phyloP scores from a whole-genome alignment of 1,140 invertebrate species.

The Frieseomelitta varia region DNA sequence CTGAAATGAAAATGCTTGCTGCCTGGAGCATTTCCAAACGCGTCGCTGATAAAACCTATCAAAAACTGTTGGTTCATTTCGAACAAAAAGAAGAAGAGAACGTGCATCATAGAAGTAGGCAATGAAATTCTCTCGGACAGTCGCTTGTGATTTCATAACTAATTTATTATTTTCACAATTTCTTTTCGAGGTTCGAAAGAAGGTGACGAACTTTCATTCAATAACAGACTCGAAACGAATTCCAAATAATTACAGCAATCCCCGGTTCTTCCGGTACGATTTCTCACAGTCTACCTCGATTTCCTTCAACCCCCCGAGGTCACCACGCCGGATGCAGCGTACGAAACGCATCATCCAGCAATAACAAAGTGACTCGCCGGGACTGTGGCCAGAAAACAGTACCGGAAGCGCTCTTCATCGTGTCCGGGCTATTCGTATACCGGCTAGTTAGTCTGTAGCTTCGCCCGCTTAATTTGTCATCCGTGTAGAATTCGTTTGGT shows the following conservation, averaged over 20 bases:
- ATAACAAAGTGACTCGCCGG: background rate
- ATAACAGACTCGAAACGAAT: too few relatives aligned
- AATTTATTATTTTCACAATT: too few relatives aligned
- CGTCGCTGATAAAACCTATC: background rate
- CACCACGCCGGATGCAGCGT: background rate
- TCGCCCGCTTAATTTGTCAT: constrained; percentile 45
- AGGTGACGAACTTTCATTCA: too few relatives aligned
- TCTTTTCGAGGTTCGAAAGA: too few relatives aligned
- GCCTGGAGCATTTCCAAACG: background rate
- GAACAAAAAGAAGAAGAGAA: too few relatives aligned
- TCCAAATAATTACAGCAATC: too few relatives aligned
- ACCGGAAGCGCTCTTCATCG: background rate
- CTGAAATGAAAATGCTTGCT: background rate
- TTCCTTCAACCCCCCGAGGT: too few relatives aligned
- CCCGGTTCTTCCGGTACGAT: background rate
- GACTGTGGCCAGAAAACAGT: background rate
- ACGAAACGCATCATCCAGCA: background rate
- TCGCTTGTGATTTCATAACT: too few relatives aligned
- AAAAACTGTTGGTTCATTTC: background rate
- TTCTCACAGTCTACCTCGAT: background rate
- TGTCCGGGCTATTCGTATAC: background rate
- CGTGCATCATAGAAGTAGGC: too few relatives aligned
- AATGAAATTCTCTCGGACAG: too few relatives aligned
- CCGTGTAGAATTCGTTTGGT: constrained; percentile 1
- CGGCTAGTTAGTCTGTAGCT: constrained; percentile 14